These are phyloP conservation scores for Lochmaea capreae DNA, from an alignment of 2,888 invertebrate species.

Conservation along the genomic window DNA sequence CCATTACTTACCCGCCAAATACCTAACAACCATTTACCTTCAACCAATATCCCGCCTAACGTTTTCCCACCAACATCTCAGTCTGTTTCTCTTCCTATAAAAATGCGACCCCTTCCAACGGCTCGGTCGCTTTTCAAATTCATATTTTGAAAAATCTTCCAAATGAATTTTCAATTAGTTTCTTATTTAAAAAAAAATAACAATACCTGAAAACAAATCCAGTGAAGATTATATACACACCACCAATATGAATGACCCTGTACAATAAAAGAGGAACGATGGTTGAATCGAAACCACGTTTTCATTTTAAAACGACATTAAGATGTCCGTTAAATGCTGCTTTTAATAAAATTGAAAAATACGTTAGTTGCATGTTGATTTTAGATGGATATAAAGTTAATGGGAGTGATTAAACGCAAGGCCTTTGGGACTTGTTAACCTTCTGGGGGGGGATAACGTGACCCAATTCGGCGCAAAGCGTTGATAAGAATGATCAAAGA, in stretches of 20 bases:
- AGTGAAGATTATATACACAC: too few relatives aligned
- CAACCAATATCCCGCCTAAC: too few relatives aligned
- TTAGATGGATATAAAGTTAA: conserved; percentile 10
- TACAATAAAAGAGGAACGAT: neutral
- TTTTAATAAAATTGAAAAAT: conserved; percentile 13
- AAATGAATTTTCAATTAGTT: too few relatives aligned
- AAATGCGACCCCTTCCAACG: too few relatives aligned
- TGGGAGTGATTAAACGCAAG: conserved; percentile 8
- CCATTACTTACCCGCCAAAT: too few relatives aligned
- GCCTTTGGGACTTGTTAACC: conserved; percentile 14
- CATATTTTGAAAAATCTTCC: too few relatives aligned
- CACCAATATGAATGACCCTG: neutral
- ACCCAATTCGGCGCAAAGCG: conserved; percentile 5
- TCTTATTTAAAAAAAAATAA: too few relatives aligned
- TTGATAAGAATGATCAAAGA: conserved; percentile 19
- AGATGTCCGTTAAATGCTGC: neutral
- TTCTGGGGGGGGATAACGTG: conserved; percentile 10
- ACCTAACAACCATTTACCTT: too few relatives aligned
- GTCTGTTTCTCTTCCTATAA: too few relatives aligned
- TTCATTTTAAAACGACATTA: conserved; percentile 9
- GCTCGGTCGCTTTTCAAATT: too few relatives aligned
- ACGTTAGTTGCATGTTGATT: conserved; percentile 20
- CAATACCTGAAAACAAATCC: too few relatives aligned
- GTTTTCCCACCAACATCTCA: too few relatives aligned
- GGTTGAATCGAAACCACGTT: neutral